Percentiles rank a stretch among this genome's conserved stretches.
Conservation (phyloP, 2,113 vertebrate genomes). For the Coracopsis vasa region DNA sequence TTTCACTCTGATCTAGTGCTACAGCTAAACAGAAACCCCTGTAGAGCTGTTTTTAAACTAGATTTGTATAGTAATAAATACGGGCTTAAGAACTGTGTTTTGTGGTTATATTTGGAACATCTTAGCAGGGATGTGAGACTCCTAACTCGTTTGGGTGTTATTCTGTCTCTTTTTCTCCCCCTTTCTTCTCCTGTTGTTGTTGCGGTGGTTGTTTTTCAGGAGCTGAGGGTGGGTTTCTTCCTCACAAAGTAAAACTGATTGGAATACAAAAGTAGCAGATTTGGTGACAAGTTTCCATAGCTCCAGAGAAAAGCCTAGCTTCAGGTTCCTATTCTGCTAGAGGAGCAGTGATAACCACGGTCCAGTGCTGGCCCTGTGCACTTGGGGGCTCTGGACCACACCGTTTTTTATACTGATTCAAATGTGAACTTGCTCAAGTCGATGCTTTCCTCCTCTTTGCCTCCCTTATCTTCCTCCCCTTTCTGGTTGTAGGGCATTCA, state of each 20-base stretch:
- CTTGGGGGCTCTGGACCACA: background rate
- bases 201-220: background rate
- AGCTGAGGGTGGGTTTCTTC: background rate
- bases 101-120: conserved; percentile 58
- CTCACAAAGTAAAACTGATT: background rate
- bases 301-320: background rate
- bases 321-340: background rate
- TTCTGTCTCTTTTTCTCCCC: rapidly evolving
- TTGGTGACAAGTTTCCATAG: background rate
- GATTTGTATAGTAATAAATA: conserved; percentile 64
- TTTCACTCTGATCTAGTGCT: background rate
- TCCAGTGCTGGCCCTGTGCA: background rate
- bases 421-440: background rate
- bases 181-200: background rate
- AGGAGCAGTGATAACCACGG: rapidly evolving
- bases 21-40: conserved; percentile 4
- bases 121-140: conserved; percentile 6
- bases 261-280: background rate
- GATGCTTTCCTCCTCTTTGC: background rate
- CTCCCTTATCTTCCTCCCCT: background rate
- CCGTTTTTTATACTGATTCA: background rate
- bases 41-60: conserved; percentile 54
- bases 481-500: background rate
- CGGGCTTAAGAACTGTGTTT: conserved; percentile 32
- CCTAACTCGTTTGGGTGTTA: conserved; percentile 9